Percentiles rank a stretch among this genome's conserved stretches.
Conservation (phyloP, 2,888 invertebrate genomes). For the Mystacides longicornis region DNA sequence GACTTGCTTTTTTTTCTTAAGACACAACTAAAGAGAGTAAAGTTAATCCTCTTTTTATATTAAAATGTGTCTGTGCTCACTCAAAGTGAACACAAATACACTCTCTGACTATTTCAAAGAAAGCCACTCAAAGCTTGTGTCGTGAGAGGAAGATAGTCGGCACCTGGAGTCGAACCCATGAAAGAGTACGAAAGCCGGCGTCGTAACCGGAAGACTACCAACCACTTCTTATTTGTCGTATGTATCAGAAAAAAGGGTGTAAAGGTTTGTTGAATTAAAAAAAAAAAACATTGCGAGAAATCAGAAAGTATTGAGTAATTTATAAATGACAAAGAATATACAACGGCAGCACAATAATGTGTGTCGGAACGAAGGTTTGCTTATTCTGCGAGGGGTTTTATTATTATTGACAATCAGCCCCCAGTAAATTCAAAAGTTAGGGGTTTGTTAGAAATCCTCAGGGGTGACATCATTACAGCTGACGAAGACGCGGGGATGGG, state of each 20-base stretch:
- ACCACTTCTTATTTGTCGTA: background rate
- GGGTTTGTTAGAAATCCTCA: background rate
- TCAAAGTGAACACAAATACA: too few relatives aligned
- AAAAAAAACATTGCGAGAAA: background rate
- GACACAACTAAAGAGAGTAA: too few relatives aligned
- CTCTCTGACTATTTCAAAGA: too few relatives aligned
- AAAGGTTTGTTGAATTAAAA: background rate
- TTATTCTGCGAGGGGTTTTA: background rate
- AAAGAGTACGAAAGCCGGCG: too few relatives aligned
- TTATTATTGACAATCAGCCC: slow-evolving; percentile 1
- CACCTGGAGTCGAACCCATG: too few relatives aligned
- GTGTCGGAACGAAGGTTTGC: background rate
- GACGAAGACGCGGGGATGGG: background rate
- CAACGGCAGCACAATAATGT: background rate
- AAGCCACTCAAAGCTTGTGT: too few relatives aligned
- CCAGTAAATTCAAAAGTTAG: slow-evolving; percentile 1
- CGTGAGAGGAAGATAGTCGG: too few relatives aligned
- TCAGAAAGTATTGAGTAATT: background rate
- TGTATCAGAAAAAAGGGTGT: background rate
- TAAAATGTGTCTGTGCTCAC: too few relatives aligned
- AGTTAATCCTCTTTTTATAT: too few relatives aligned
- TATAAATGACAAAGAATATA: background rate
- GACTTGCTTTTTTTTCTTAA: too few relatives aligned
- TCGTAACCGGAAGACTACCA: too few relatives aligned
- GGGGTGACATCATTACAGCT: slow-evolving; percentile 1